A percentile compares a stretch with the other conserved stretches of the same genome.
Evolutionary conservation across 2,888 invertebrate species (phyloP).

Genomic region (Scaptomyza flava): DNA sequence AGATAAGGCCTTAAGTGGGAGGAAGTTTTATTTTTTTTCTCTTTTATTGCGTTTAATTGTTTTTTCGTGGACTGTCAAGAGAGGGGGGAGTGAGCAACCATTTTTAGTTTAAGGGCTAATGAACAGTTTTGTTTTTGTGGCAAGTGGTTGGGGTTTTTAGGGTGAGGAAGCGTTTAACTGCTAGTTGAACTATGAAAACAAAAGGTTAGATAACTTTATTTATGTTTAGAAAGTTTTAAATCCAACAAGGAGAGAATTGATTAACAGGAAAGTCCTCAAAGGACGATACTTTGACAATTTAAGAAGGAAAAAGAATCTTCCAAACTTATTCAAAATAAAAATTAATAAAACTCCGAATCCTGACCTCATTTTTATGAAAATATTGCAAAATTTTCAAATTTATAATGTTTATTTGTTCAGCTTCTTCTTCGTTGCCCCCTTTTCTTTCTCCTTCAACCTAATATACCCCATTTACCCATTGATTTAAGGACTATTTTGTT

Average conservation of each 20-base stretch:
- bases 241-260: too few species aligned
- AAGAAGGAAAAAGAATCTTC: too few species aligned
- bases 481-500: constrained; percentile 26
- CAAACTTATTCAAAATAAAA: too few species aligned
- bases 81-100: constrained; percentile 32
- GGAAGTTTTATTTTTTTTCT: constrained; percentile 9
- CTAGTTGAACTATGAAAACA: constrained; percentile 34
- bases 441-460: too few species aligned
- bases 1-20: constrained; percentile 76
- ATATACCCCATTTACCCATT: background rate
- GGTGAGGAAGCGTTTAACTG: constrained; percentile 55
- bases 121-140: constrained; percentile 50
- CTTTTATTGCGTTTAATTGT: constrained; percentile 65
- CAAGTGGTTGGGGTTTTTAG: background rate
- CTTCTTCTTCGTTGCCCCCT: background rate
- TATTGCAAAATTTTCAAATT: too few species aligned
- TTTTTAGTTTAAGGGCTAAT: constrained; percentile 50
- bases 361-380: too few species aligned
- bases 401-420: background rate
- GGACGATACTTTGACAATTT: too few species aligned
- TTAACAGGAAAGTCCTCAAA: too few species aligned
- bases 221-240: too few species aligned
- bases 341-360: too few species aligned
- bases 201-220: background rate
- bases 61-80: constrained; percentile 30